Conservation (phyloP, 2,797 vertebrate genomes). For the Lophotriccus pileatus region DNA sequence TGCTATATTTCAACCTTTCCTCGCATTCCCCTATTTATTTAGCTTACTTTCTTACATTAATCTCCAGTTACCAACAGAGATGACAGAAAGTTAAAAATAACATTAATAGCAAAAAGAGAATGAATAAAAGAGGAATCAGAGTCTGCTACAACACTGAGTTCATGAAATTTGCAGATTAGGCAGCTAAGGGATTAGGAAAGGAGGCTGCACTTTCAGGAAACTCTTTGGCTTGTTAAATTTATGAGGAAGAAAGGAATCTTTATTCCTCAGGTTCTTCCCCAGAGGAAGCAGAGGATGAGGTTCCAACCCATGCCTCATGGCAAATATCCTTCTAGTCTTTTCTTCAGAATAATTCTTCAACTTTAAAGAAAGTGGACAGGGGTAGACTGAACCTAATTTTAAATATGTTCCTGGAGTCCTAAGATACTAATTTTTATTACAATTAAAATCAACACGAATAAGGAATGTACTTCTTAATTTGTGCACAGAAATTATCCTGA, state of each 20-base stretch:
- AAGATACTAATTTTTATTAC: background rate
- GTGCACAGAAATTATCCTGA: background rate
- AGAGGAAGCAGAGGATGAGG: background rate
- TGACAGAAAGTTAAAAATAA: background rate
- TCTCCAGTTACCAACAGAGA: conserved; percentile 2
- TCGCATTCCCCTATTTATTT: background rate
- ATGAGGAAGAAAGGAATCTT: background rate
- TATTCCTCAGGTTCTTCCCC: background rate
- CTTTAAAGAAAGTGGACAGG: background rate
- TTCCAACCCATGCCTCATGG: background rate
- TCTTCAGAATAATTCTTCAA: background rate
- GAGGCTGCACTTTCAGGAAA: background rate
- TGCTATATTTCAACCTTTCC: background rate
- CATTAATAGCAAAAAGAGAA: background rate
- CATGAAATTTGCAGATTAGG: conserved; percentile 15
- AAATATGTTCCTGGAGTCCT: background rate
- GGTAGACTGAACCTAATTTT: background rate
- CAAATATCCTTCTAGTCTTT: background rate
- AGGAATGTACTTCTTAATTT: background rate
- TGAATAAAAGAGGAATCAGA: background rate
- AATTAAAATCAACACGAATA: background rate
- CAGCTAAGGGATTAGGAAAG: background rate
- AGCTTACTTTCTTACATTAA: conserved; percentile 19
- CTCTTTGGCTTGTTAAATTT: background rate
- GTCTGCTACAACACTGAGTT: background rate